phyloP scores from a whole-genome alignment of 2,797 vertebrate species.

The Margarornis squamiger region DNA sequence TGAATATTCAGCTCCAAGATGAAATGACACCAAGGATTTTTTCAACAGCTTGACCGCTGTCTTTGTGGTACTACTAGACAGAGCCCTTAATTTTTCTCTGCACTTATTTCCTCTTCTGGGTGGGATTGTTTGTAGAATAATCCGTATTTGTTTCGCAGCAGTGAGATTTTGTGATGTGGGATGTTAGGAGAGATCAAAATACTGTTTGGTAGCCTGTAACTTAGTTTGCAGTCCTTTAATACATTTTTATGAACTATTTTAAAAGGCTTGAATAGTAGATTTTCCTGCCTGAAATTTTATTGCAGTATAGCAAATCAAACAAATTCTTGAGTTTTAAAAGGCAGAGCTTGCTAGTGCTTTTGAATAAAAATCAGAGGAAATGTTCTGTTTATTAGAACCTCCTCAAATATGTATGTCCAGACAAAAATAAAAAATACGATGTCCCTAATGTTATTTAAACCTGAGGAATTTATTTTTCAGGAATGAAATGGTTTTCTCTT shows the following conservation, averaged over 20 bases:
- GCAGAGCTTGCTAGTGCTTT: background rate
- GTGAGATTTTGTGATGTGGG: background rate
- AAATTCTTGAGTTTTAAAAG: slow-evolving; percentile 18
- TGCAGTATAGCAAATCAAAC: slow-evolving; percentile 14
- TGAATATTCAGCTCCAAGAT: background rate
- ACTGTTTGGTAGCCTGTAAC: background rate
- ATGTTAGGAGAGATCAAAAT: background rate
- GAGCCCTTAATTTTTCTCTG: background rate
- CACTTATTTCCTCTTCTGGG: background rate
- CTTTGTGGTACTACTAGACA: background rate
- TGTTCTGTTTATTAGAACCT: background rate
- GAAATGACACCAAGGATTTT: background rate
- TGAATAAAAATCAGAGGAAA: background rate
- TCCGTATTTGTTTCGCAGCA: background rate
- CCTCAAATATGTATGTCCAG: background rate
- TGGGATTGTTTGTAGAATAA: background rate
- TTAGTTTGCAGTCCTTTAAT: background rate
- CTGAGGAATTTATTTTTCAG: background rate
- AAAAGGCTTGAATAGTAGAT: background rate
- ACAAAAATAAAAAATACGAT: background rate
- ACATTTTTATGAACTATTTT: slow-evolving; percentile 12
- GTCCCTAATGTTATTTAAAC: background rate
- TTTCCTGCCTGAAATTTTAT: slow-evolving; percentile 9
- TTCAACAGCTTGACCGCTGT: background rate
- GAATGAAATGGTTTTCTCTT: background rate